Percentiles rank a stretch among this genome's conserved stretches.
Conservation (phyloP, 2,113 vertebrate species). For the Jacana jacana region DNA sequence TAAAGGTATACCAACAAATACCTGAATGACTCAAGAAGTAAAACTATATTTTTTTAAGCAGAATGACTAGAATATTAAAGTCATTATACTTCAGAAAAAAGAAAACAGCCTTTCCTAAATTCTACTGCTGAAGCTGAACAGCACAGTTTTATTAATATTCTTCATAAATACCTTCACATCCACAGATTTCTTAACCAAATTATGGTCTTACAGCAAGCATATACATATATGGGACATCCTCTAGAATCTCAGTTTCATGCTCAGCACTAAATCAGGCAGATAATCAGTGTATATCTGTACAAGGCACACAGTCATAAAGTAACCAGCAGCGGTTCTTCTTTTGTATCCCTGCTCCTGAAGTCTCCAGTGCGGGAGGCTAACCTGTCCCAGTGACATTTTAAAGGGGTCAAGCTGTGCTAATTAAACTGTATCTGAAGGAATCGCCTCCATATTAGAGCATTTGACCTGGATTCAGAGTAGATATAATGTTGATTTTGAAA, state of each 20-base stretch:
- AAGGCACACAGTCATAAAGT: background rate
- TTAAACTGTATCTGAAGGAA: background rate
- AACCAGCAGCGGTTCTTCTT: background rate
- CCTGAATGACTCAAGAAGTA: background rate
- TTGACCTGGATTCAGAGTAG: background rate
- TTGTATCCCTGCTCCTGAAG: background rate
- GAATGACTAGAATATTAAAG: background rate
- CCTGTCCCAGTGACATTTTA: background rate
- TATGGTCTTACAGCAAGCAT: background rate
- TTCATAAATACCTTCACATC: background rate
- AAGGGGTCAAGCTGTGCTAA: background rate
- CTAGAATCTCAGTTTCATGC: background rate
- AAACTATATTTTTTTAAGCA: background rate
- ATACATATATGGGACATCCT: background rate
- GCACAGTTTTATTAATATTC: background rate
- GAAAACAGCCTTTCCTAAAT: background rate
- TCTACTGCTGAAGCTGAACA: background rate
- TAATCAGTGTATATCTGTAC: accelerated
- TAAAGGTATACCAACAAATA: background rate
- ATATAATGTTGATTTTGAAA: background rate
- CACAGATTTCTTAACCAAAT: background rate
- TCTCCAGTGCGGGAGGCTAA: background rate
- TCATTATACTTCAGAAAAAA: background rate
- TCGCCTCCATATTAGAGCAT: background rate
- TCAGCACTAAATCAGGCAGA: background rate